Evolutionary conservation across 64 coral and sea anemone genomes (phyloP).

Genomic region (Stichodactyla helianthus): DNA sequence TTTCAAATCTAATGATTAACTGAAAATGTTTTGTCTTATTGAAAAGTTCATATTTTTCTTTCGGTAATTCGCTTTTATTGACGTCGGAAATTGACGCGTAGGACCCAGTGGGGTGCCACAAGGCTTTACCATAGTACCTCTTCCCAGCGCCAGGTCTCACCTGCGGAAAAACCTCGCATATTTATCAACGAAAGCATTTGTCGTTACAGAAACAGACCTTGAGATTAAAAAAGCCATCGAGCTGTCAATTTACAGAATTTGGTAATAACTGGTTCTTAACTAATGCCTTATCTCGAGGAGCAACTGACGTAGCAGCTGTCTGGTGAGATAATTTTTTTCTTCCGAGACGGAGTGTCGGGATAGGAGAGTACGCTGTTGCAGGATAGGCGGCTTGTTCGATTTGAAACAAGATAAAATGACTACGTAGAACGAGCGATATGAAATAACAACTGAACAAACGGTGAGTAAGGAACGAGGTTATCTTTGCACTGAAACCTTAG

Average conservation of each 20-base stretch:
- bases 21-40: neutral
- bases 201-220: neutral
- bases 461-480: neutral
- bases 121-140: neutral
- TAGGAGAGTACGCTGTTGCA: neutral
- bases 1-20: neutral
- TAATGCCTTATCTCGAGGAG: neutral
- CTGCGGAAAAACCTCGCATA: neutral
- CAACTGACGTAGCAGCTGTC: neutral
- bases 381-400: neutral
- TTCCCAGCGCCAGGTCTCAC: neutral
- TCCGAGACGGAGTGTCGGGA: neutral
- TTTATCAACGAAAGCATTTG: neutral
- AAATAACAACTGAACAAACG: neutral
- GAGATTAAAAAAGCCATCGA: neutral
- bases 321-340: neutral
- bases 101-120: neutral
- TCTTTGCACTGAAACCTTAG: neutral
- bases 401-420: neutral
- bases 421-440: neutral
- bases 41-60: neutral
- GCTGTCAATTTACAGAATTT: neutral
- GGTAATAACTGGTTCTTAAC: neutral
- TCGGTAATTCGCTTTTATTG: slow-evolving; percentile 9
- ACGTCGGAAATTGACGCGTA: neutral